Conservation (phyloP, 1,140 invertebrate species). For the Diorhabda sublineata region DNA sequence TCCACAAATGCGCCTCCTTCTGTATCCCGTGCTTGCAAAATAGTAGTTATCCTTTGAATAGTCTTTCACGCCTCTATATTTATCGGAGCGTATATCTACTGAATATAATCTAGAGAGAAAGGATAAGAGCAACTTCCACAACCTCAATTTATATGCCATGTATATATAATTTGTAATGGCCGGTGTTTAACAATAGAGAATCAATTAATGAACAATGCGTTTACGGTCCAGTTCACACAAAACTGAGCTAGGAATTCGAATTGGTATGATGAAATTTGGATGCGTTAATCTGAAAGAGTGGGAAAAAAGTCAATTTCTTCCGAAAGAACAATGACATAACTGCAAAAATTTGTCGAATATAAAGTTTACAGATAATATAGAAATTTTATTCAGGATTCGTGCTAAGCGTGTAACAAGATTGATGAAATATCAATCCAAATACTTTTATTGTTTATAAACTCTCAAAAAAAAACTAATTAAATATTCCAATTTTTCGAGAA, state of each 20-base stretch:
- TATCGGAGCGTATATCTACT: background rate
- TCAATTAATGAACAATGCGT: constrained; percentile 1
- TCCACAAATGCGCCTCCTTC: background rate
- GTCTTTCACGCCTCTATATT: background rate
- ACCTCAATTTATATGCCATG: constrained; percentile 2
- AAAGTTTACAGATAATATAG: no score
- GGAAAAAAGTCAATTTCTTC: background rate
- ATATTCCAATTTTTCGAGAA: no score
- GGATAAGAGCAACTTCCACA: background rate
- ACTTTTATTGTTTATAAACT: no score
- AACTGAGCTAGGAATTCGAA: background rate
- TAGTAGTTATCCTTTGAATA: constrained; percentile 1
- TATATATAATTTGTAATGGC: background rate
- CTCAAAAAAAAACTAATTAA: no score
- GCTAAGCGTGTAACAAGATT: no score
- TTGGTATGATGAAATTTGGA: background rate
- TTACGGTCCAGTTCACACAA: background rate
- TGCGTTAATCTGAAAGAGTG: background rate
- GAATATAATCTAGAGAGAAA: background rate
- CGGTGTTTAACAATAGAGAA: background rate
- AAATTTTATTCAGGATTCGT: no score
- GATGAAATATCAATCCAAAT: no score
- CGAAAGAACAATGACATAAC: no score
- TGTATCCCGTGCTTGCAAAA: background rate
- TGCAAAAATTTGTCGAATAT: no score